These are phyloP conservation scores for Onchidella celtica DNA, from an alignment of 2,888 invertebrate genomes.

Conservation along the genomic window DNA sequence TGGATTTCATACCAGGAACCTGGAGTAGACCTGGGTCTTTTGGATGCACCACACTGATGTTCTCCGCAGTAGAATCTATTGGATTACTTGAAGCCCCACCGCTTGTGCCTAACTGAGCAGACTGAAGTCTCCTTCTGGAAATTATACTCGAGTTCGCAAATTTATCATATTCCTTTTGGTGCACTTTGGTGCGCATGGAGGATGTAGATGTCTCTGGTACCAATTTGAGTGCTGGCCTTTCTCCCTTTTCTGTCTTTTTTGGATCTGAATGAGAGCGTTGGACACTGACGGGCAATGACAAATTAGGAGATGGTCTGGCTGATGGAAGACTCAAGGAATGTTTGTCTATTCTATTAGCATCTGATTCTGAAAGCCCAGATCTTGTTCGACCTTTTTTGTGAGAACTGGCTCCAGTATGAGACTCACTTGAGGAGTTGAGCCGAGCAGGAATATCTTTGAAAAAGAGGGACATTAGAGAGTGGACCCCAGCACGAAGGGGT, in stretches of 20 bases:
- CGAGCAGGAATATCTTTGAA: slow-evolving; percentile 31
- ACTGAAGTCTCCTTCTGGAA: slow-evolving; percentile 32
- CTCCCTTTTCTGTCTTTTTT: background rate
- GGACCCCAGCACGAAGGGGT: slow-evolving; percentile 31
- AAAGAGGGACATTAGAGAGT: slow-evolving; percentile 39
- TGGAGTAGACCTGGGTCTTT: background rate
- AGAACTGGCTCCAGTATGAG: background rate
- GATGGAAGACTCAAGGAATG: slow-evolving; percentile 25
- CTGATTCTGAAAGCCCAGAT: slow-evolving; percentile 46
- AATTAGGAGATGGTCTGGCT: background rate
- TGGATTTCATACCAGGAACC: slow-evolving; percentile 22
- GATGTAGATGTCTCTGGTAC: background rate
- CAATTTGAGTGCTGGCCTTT: background rate
- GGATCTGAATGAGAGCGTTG: slow-evolving; percentile 32
- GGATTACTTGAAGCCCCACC: background rate
- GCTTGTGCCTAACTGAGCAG: background rate
- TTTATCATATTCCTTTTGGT: slow-evolving; percentile 44
- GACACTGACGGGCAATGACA: background rate
- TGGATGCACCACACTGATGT: background rate
- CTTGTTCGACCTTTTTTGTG: slow-evolving; percentile 16
- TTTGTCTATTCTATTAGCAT: slow-evolving; percentile 35
- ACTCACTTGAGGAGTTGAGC: background rate
- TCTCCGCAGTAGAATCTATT: slow-evolving; percentile 1
- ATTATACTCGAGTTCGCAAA: slow-evolving; percentile 49
- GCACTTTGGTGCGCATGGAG: background rate